Evolutionary conservation across 2,888 invertebrate genomes (phyloP).

Genomic region (Tenthredo mesomela): DNA sequence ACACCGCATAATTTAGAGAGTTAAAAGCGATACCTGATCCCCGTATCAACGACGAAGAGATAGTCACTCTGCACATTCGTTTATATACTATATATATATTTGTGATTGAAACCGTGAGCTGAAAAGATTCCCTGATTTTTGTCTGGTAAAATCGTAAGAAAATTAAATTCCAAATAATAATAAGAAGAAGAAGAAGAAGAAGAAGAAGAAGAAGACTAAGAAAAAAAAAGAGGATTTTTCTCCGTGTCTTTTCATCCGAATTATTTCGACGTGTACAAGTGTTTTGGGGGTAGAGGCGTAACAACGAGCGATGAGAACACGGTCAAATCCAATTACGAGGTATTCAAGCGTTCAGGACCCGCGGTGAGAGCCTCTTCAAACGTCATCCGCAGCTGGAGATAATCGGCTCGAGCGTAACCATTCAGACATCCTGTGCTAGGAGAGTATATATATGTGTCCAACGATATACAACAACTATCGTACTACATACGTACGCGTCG

Average conservation of each 20-base stretch:
- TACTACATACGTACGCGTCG: background rate
- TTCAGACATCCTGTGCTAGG: constrained; percentile 33
- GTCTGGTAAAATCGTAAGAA: too few species aligned
- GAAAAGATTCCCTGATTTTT: too few species aligned
- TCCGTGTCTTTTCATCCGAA: background rate
- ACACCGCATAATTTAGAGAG: constrained; percentile 3
- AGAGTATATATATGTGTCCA: background rate
- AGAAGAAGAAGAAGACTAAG: too few species aligned
- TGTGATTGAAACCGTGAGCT: too few species aligned
- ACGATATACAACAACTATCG: background rate
- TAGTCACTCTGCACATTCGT: background rate
- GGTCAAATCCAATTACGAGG: constrained; percentile 52
- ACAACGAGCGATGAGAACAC: constrained; percentile 4
- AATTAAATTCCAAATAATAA: too few species aligned
- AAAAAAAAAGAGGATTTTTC: background rate
- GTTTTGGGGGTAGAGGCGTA: background rate
- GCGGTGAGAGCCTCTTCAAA: constrained; percentile 63
- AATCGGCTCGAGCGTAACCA: constrained; percentile 61
- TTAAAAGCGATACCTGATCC: constrained; percentile 16
- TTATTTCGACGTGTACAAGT: constrained; percentile 16
- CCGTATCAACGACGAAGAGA: background rate
- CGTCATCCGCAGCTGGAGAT: constrained; percentile 71
- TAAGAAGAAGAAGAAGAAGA: background rate
- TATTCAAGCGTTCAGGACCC: constrained; percentile 51
- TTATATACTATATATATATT: background rate